These are phyloP conservation scores for Leptocoma aspasia DNA, from an alignment of 2,113 vertebrate genomes.

Conservation along the genomic window DNA sequence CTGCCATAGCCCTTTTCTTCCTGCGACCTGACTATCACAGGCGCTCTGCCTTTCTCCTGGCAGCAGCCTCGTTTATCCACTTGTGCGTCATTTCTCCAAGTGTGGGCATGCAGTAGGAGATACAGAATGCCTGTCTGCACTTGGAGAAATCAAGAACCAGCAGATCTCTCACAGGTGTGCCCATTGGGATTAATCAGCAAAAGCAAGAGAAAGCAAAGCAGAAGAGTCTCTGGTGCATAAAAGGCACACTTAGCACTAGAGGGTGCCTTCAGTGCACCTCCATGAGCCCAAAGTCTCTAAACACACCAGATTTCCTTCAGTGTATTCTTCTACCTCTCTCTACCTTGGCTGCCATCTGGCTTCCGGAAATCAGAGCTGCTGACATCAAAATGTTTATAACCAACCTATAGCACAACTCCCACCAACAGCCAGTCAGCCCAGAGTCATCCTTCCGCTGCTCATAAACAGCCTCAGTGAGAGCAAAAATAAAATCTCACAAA, in stretches of 20 bases:
- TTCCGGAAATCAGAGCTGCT: not conserved
- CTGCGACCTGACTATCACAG: not conserved
- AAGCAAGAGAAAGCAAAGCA: not conserved
- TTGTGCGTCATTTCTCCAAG: not conserved
- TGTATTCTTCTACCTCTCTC: not conserved
- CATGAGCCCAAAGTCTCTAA: not conserved
- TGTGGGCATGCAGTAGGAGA: not conserved
- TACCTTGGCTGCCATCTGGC: not conserved
- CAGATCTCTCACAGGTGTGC: fast-evolving
- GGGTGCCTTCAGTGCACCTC: not conserved
- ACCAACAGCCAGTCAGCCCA: not conserved
- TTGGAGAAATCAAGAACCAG: not conserved
- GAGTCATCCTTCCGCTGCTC: not conserved
- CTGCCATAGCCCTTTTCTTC: not conserved
- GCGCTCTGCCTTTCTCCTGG: not conserved
- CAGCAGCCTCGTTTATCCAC: not conserved
- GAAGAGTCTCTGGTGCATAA: not conserved
- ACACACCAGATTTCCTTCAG: not conserved
- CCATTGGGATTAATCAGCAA: not conserved
- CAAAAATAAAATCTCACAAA: conserved; percentile 35
- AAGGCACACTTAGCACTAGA: not conserved
- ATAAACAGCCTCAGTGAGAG: not conserved
- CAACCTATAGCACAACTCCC: not conserved
- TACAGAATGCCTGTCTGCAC: not conserved
- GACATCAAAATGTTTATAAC: not conserved